Evolutionary conservation across 2,113 vertebrate species (phyloP).

Genomic region (Cololabis saira): DNA sequence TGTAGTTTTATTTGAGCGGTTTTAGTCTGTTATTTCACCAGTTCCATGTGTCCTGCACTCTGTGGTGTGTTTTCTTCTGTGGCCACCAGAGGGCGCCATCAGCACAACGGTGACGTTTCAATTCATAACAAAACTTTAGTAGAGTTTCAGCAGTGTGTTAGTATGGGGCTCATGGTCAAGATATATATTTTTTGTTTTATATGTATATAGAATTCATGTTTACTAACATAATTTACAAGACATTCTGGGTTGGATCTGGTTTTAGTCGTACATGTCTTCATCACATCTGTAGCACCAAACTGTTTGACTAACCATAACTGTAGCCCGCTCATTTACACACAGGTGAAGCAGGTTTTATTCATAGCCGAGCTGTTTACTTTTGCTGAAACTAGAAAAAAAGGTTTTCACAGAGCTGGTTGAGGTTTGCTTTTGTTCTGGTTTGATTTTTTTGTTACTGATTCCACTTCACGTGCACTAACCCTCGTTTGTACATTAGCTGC

Average conservation of each 20-base stretch:
- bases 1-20: neutral
- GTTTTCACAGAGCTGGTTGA: constrained; percentile 3
- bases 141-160: constrained; percentile 43
- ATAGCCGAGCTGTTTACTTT: constrained; percentile 42
- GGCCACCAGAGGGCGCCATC: constrained; percentile 44
- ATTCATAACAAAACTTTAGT: constrained; percentile 23
- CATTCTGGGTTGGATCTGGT: constrained; percentile 23
- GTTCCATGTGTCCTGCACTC: neutral
- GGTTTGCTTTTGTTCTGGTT: neutral
- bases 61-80: constrained; percentile 3
- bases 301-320: constrained; percentile 39
- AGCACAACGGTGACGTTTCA: constrained; percentile 31
- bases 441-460: constrained; percentile 1
- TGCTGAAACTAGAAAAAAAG: constrained; percentile 32
- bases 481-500: constrained; percentile 44
- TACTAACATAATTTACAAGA: constrained; percentile 54
- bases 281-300: neutral
- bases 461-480: constrained; percentile 17
- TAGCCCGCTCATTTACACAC: constrained; percentile 13
- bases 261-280: neutral
- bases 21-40: constrained; percentile 1
- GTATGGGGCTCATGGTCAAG: constrained; percentile 3
- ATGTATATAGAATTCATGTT: constrained; percentile 60
- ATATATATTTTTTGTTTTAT: constrained; percentile 36
- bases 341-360: constrained; percentile 26